Conservation (phyloP, 2,113 vertebrate genomes). For the Zosterops pallidus region DNA sequence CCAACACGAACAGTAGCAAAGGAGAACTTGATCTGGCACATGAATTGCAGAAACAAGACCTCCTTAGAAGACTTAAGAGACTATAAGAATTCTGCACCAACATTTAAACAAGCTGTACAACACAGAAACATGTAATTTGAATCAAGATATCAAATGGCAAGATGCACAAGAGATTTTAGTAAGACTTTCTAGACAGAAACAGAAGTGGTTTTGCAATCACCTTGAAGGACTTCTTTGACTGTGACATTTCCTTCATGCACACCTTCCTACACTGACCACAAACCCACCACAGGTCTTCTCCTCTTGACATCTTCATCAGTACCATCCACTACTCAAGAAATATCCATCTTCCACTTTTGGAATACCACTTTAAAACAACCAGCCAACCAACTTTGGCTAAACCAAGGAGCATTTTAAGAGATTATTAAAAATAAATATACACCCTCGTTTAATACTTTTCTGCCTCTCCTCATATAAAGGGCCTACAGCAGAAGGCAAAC, state of each 20-base stretch:
- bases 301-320: neutral
- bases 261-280: neutral
- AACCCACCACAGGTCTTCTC: neutral
- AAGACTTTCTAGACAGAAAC: neutral
- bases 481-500: neutral
- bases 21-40: neutral
- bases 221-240: neutral
- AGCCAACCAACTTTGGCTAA: neutral
- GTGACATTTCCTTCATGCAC: neutral
- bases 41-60: neutral
- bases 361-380: neutral
- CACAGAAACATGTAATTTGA: neutral
- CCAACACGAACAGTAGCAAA: neutral
- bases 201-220: neutral
- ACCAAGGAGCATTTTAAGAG: neutral
- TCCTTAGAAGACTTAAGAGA: neutral
- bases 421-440: neutral
- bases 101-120: neutral
- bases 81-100: neutral
- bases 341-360: neutral
- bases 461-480: neutral
- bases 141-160: neutral
- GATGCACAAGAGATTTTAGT: neutral
- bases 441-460: neutral
- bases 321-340: neutral